These are phyloP conservation scores for Zophobas atratus DNA, from an alignment of 1,140 invertebrate species.

Conservation along the genomic window DNA sequence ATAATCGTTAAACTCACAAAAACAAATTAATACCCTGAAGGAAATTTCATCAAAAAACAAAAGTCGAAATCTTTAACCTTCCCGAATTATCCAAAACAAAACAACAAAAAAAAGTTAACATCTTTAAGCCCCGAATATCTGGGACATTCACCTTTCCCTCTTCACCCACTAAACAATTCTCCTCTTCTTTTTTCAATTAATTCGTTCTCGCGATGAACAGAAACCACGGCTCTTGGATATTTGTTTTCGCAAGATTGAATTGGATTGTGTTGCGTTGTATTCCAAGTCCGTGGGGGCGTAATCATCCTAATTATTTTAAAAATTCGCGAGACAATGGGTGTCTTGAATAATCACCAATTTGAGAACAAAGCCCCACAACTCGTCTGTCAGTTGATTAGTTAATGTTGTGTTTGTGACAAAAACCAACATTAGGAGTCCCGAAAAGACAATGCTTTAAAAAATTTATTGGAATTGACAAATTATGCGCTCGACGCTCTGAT, in stretches of 20 bases:
- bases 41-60: too few species aligned
- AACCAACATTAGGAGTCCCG: conserved; percentile 17
- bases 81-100: too few species aligned
- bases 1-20: too few species aligned
- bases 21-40: too few species aligned
- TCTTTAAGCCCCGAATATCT: too few species aligned
- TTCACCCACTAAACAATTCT: not conserved
- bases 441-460: conserved; percentile 37
- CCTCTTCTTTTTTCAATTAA: conserved; percentile 1
- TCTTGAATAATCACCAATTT: conserved; percentile 37
- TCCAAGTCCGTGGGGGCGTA: conserved; percentile 3
- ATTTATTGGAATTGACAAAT: conserved; percentile 41
- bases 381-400: conserved; percentile 31
- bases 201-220: conserved; percentile 18
- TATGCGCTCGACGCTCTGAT: conserved; percentile 11
- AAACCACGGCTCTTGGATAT: not conserved
- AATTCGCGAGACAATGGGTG: conserved; percentile 15
- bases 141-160: too few species aligned
- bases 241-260: conserved; percentile 15
- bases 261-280: not conserved
- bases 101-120: too few species aligned
- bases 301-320: conserved; percentile 33
- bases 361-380: conserved; percentile 19
- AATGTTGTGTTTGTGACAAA: conserved; percentile 35
- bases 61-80: too few species aligned